phyloP scores from a whole-genome alignment of 1,140 invertebrate genomes.

The Papilio dardanus region DNA sequence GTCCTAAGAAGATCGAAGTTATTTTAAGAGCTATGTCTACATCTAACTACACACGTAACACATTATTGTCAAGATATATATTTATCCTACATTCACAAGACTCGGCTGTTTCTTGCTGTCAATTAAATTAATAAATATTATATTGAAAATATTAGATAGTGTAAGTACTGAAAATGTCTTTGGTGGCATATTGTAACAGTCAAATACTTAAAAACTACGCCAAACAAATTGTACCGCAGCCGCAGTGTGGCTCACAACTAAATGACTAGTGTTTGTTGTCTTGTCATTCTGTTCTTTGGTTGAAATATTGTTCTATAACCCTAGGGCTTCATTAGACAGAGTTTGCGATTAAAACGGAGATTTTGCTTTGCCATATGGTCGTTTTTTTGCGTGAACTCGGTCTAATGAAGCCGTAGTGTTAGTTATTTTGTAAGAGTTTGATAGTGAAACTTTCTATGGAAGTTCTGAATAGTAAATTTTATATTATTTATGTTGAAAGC shows the following conservation, averaged over 20 bases:
- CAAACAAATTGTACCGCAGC: conserved; percentile 1
- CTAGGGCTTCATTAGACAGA: too few species aligned
- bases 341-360: too few species aligned
- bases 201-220: conserved; percentile 34
- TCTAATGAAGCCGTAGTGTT: too few species aligned
- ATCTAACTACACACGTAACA: conserved; percentile 40
- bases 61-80: conserved; percentile 52
- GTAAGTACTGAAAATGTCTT: conserved; percentile 36
- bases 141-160: conserved; percentile 7
- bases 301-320: not conserved
- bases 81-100: conserved; percentile 36
- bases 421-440: not conserved
- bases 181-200: conserved; percentile 19
- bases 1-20: conserved; percentile 11
- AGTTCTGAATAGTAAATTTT: not conserved
- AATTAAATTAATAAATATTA: not conserved
- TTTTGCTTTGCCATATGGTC: too few species aligned
- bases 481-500: not conserved
- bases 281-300: conserved; percentile 21
- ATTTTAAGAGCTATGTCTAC: conserved; percentile 23
- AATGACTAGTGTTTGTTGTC: conserved; percentile 40
- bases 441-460: not conserved
- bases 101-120: not conserved
- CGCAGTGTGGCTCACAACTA: conserved; percentile 24
- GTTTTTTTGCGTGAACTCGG: too few species aligned